phyloP scores from a whole-genome alignment of 23 tunicate species.

The Pegea sp. region DNA sequence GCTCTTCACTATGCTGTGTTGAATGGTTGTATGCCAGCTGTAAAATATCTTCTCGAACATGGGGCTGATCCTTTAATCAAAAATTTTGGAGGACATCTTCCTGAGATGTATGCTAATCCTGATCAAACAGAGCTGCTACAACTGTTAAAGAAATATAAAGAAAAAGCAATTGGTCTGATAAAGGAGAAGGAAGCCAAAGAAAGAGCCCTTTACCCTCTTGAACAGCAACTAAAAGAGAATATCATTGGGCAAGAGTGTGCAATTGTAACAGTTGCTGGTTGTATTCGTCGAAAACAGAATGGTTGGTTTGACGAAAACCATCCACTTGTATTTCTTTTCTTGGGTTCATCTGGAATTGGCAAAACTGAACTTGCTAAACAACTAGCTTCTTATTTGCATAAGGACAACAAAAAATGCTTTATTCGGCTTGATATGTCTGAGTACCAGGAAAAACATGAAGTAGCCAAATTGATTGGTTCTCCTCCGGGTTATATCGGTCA shows the following conservation, averaged over 20 bases:
- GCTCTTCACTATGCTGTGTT: conserved; percentile 87
- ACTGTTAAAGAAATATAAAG: conserved; percentile 9
- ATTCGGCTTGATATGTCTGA: conserved; percentile 95
- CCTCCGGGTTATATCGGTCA: conserved; percentile 97
- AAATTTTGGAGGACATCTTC: conserved; percentile 42
- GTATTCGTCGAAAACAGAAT: conserved; percentile 82
- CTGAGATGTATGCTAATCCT: conserved; percentile 24
- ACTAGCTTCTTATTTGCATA: conserved; percentile 73
- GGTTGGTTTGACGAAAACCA: conserved; percentile 93
- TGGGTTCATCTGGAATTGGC: conserved; percentile 95
- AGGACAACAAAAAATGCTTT: conserved; percentile 65
- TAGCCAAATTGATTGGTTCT: conserved; percentile 87
- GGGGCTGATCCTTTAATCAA: conserved; percentile 61
- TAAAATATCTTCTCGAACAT: conserved; percentile 25
- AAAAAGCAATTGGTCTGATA: conserved; percentile 5
- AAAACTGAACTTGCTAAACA: conserved; percentile 97
- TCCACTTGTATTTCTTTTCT: conserved; percentile 80
- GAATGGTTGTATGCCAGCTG: conserved; percentile 9
- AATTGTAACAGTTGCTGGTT: conserved; percentile 48
- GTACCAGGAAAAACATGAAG: conserved; percentile 94
- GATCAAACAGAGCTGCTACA: conserved; percentile 10
- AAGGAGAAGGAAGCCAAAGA: conserved; percentile 33
- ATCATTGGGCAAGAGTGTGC: conserved; percentile 91
- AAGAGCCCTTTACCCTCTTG: conserved; percentile 72
- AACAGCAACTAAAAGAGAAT: conserved; percentile 52